Evolutionary conservation across 2,888 invertebrate species (phyloP), one percentile per base, ranked within the genome.

Genomic region (Tetropium fuscum): DNA sequence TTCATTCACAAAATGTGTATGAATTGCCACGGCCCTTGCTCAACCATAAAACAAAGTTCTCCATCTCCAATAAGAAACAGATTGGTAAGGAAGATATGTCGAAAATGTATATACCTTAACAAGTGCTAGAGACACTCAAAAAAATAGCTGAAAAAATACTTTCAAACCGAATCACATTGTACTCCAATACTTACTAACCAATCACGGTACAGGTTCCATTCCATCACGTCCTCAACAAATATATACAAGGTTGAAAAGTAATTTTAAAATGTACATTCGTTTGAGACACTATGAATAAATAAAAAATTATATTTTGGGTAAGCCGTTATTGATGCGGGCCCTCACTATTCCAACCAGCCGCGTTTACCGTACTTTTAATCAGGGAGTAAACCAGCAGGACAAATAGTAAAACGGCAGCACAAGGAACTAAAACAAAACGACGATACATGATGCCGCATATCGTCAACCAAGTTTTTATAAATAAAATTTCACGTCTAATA

Each of bases 131-230:
- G 62, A 58, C 56, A 47, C 49, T 64, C 64, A 66, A 64, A 67
- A 67, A 67, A 67, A 67, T 64, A 64, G 58, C 53, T 62, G 64
- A 57, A 59, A 58, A 61, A 64, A 67, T 67, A 64, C 63, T 58
- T 63, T 63, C 54, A 67, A n/a, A 64, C 60, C 53, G 64, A 67
- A 67, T 64, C 62, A 61, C 64, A 63, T 66, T 57, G 61, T 63
- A 53, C 53, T 51, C 40, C 51, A 40, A 51, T 38, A 40, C 51
- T 51, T 15, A 40, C 20, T 51, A 43, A 62, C 62, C 60, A 67
- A 64, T 58, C 60, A 63, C 63, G 32, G 59, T 57, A 58, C 60
- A 63, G 60, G 3, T 45, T 59, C 34, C n/a, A n/a, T n/a, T 61
- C 43, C 60, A 66, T 66, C 66, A 66, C 66, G 61, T 63, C 60